Evolutionary conservation across 1,140 invertebrate species (phyloP), one percentile per base, ranked within the genome.

Genomic region (Macrocentrus cingulum): DNA sequence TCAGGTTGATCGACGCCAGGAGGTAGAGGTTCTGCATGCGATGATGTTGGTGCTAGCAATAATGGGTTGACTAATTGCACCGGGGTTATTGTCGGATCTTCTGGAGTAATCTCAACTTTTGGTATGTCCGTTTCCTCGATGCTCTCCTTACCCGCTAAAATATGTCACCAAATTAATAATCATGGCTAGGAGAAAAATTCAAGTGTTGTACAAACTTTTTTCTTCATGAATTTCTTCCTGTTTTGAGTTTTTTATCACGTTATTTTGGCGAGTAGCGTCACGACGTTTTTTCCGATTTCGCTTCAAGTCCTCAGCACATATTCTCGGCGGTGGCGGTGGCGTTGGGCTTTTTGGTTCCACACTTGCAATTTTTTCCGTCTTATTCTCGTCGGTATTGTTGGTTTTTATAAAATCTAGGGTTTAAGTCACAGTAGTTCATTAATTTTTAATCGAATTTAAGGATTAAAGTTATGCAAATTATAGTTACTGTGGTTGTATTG

Each of bases 1-100:
- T 80, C 80, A 2, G 76, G 64, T 36, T 76, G 62, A 58, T 84
- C 82, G 0, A 84, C 82, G 5, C 82, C 82, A 6, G 81, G 81
- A 19, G 83, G 80, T 11, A 82, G 55, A 16, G 83, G 81, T 58
- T 83, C 76, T 13, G 32, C 63, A 16, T 61, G 65, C 5, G 69
- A 42, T 29, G 71, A 60, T 13, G 60, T 62, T 7, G 64, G 54
- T 29, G 62, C 59, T 58, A 64, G 23, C 71, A 68, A 8, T 70
- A 72, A 19, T 76, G 75, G 15, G n/a, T 32, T 7, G 4, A 29
- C 25, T 29, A 29, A 5, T 41, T 70, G 67, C 1, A 71, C 66
- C 45, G 66, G 66, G 45, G 56, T 59, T 20, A 67, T 72, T 51
- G 62, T 66, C 13, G 69, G 63, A 13, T 72, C 72, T 19, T 60